Evolutionary conservation across 53 echinoderm and acorn worm genomes (phyloP).

Genomic region (Temnopleurus reevesii): DNA sequence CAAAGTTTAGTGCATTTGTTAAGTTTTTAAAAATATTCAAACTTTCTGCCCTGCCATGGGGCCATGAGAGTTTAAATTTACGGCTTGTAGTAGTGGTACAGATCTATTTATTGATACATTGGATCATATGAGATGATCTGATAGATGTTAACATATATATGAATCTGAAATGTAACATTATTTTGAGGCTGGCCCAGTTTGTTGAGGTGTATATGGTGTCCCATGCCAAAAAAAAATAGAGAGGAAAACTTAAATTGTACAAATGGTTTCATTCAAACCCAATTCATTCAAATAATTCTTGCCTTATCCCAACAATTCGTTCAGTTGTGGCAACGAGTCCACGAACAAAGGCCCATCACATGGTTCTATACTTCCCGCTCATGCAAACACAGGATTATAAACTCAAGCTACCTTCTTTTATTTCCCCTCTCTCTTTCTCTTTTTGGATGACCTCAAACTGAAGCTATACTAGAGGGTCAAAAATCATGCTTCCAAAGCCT

Average conservation of each 20-base stretch:
- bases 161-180: neutral
- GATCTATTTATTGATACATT: too few relatives aligned
- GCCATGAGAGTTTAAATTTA: neutral
- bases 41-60: neutral
- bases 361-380: neutral
- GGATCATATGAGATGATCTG: too few relatives aligned
- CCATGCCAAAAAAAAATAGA: neutral
- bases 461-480: too few relatives aligned
- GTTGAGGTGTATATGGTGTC: neutral
- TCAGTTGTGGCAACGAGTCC: neutral
- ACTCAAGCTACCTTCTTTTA: neutral
- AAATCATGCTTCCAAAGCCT: neutral
- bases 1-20: neutral
- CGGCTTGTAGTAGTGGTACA: neutral
- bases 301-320: neutral
- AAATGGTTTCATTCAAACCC: neutral
- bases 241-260: neutral
- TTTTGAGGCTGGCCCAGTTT: too few relatives aligned
- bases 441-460: neutral
- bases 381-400: neutral
- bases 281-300: neutral
- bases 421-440: neutral
- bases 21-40: neutral
- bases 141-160: neutral
- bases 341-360: neutral